Percentiles rank a stretch among this genome's conserved stretches.
These are phyloP conservation scores for Asarcornis scutulata DNA, from an alignment of 2,113 vertebrate genomes.

Conservation along the genomic window DNA sequence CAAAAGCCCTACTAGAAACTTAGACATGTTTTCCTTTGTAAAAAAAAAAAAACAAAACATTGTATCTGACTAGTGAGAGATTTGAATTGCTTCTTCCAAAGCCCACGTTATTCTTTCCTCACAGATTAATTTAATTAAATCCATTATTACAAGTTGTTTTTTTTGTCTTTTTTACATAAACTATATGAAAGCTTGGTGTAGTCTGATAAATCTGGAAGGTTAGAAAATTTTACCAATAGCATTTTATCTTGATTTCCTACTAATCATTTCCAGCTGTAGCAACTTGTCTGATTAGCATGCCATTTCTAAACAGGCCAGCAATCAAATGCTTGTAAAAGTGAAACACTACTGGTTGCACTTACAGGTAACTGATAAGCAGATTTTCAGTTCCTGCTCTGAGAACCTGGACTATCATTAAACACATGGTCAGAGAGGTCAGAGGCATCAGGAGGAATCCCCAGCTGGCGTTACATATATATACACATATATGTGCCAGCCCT, in stretches of 20 bases:
- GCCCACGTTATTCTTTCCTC: neutral
- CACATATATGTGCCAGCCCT: neutral
- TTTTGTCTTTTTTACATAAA: neutral
- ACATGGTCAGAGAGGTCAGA: neutral
- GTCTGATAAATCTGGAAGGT: neutral
- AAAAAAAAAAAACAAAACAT: slow-evolving; percentile 29
- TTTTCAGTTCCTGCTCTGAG: neutral
- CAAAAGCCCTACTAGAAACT: slow-evolving; percentile 1
- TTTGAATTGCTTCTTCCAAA: slow-evolving; percentile 10
- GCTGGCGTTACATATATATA: neutral
- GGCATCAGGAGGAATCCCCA: neutral
- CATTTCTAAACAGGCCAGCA: neutral
- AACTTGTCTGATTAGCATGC: neutral
- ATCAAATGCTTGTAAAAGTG: neutral
- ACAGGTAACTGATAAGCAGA: neutral
- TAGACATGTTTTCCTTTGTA: neutral
- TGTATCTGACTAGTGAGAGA: neutral
- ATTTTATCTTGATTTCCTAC: neutral
- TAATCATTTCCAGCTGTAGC: neutral
- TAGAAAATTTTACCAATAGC: neutral
- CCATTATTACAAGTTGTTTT: neutral
- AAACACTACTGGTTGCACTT: neutral
- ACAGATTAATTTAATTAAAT: slow-evolving; percentile 32
- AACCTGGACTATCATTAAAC: neutral
- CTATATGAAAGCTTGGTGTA: neutral